A percentile compares a stretch with the other conserved stretches of the same genome.
Conservation (phyloP, 2,113 vertebrate genomes). For the Steatornis caripensis region DNA sequence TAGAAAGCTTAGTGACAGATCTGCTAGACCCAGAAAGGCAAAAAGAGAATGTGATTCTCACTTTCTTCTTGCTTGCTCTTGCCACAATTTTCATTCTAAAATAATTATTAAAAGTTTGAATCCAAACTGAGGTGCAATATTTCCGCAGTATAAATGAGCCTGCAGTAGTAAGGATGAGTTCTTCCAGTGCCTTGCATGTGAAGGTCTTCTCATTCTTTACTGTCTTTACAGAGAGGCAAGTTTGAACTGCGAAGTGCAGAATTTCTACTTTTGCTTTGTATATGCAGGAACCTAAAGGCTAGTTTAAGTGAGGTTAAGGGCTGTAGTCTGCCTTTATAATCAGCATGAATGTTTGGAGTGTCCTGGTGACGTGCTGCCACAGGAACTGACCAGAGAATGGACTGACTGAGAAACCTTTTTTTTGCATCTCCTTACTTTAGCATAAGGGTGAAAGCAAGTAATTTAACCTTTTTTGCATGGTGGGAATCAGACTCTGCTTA, state of each 20-base stretch:
- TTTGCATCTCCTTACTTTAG: background rate
- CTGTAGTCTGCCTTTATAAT: background rate
- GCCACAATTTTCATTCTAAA: background rate
- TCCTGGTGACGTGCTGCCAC: background rate
- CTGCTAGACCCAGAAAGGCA: background rate
- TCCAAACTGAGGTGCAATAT: background rate
- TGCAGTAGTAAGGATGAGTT: background rate
- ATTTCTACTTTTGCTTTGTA: background rate
- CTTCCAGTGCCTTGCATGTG: background rate
- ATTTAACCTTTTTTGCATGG: background rate
- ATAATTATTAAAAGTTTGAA: background rate
- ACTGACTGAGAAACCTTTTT: background rate
- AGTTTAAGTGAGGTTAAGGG: background rate
- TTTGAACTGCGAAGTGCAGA: background rate
- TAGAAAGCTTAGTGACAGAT: background rate
- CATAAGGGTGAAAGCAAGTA: background rate
- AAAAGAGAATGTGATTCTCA: background rate
- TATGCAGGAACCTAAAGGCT: background rate
- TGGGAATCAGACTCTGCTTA: background rate
- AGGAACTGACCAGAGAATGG: background rate
- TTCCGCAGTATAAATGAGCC: background rate
- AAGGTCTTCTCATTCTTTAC: background rate
- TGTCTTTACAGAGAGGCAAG: background rate
- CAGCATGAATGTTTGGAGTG: fast-evolving
- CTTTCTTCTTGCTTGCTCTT: background rate